A percentile compares a stretch with the other conserved stretches of the same genome.
phyloP scores from a whole-genome alignment of 2,113 vertebrate genomes.

The Guaruba guarouba region DNA sequence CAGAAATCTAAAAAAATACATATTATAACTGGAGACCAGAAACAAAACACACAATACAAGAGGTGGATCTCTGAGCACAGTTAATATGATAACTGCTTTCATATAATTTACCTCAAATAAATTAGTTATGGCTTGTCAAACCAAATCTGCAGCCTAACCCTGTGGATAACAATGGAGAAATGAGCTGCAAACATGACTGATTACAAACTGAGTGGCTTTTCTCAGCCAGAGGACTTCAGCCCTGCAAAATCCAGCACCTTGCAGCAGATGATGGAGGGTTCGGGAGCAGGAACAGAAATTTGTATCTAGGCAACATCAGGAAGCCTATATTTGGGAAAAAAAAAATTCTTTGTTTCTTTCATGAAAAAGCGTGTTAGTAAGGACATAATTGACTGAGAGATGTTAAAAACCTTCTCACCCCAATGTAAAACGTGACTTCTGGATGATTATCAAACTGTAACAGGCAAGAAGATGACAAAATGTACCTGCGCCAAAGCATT shows the following conservation, averaged over 20 bases:
- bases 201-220: neutral
- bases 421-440: neutral
- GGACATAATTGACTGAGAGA: neutral
- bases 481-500: neutral
- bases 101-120: constrained; percentile 2
- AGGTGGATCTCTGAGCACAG: neutral
- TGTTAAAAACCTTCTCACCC: neutral
- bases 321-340: neutral
- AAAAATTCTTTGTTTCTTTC: neutral
- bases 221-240: neutral
- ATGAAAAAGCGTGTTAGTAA: neutral
- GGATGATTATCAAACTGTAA: neutral
- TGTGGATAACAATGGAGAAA: neutral
- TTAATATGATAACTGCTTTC: constrained; percentile 14
- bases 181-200: neutral
- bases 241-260: neutral
- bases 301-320: constrained; percentile 30
- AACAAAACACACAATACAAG: neutral
- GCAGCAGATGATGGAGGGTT: neutral
- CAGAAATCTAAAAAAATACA: neutral
- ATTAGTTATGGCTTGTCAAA: constrained; percentile 44
- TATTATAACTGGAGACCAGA: neutral
- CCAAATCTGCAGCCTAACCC: neutral
- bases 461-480: neutral
- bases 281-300: neutral